Percentiles rank a stretch among this genome's conserved stretches.
phyloP scores from a whole-genome alignment of 2,888 invertebrate species.

The Ochropleura leucogaster region DNA sequence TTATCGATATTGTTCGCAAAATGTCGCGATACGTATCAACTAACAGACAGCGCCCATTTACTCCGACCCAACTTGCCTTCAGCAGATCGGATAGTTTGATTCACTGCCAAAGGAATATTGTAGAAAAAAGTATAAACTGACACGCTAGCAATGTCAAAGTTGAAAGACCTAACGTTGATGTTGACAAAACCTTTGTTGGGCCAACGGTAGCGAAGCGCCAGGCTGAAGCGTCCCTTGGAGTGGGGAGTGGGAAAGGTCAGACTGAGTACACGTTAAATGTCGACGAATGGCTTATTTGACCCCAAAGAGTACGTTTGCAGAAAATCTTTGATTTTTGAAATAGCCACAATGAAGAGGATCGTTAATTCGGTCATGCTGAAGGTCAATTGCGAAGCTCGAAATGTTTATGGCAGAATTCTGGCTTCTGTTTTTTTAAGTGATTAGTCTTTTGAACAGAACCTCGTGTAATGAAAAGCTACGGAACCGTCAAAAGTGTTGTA shows the following conservation, averaged over 20 bases:
- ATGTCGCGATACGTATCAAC: constrained; percentile 67
- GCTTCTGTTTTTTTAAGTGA: constrained; percentile 21
- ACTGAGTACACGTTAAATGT: constrained; percentile 60
- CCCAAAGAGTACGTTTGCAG: constrained; percentile 49
- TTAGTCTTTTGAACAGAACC: constrained; percentile 19
- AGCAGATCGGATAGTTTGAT: constrained; percentile 51
- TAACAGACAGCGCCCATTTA: constrained; percentile 64
- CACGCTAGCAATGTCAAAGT: constrained; percentile 56
- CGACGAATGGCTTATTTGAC: constrained; percentile 67
- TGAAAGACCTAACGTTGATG: constrained; percentile 54
- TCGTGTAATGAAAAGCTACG: constrained; percentile 31
- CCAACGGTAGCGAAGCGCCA: constrained; percentile 33
- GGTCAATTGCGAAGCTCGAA: constrained; percentile 30
- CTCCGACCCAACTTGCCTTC: constrained; percentile 59
- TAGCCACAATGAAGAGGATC: constrained; percentile 27
- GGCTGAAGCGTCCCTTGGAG: constrained; percentile 52
- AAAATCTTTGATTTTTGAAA: constrained; percentile 49
- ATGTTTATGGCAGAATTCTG: constrained; percentile 28
- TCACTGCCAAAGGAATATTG: constrained; percentile 53
- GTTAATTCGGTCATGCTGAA: constrained; percentile 46
- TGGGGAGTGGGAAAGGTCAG: constrained; percentile 62
- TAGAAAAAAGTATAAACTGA: constrained; percentile 36
- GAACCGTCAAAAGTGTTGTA: constrained; percentile 56
- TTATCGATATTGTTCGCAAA: constrained; percentile 68
- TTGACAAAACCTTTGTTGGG: constrained; percentile 53